phyloP scores from a whole-genome alignment of 2,797 vertebrate species.

The Knipowitschia caucasica region DNA sequence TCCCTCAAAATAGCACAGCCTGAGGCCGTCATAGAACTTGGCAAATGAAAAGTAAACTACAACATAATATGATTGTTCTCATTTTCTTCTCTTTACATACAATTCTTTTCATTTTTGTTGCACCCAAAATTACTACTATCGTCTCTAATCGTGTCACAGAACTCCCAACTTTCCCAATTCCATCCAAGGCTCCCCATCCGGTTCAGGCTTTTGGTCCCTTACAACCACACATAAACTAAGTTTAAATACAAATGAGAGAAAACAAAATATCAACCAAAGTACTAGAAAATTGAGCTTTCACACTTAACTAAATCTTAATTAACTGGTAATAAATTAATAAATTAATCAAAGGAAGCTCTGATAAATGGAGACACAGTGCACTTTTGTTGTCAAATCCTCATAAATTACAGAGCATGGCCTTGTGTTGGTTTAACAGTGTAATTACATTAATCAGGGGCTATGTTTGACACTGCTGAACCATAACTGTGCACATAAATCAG shows the following conservation, averaged over 20 bases:
- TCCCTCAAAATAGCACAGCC: too few species aligned
- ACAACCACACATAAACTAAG: too few species aligned
- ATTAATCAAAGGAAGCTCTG: background rate
- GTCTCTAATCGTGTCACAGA: too few species aligned
- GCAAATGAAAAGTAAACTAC: too few species aligned
- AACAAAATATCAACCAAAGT: background rate
- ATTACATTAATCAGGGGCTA: conserved; percentile 38
- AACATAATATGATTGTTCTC: too few species aligned
- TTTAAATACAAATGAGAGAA: background rate
- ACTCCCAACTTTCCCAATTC: too few species aligned
- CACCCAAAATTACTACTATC: too few species aligned
- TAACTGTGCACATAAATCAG: conserved; percentile 36
- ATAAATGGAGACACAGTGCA: conserved; percentile 16
- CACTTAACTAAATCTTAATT: background rate
- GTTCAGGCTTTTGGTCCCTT: too few species aligned
- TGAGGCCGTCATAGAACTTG: too few species aligned
- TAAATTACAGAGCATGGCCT: conserved; percentile 19
- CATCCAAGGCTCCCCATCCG: too few species aligned
- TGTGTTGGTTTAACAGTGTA: conserved; percentile 19
- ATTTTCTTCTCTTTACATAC: too few species aligned
- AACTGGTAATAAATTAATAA: background rate
- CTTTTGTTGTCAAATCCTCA: conserved; percentile 21
- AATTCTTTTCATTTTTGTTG: too few species aligned
- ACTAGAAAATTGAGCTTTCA: background rate
- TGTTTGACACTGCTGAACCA: conserved; percentile 28